Base-by-base conservation (phyloP, 2,888 invertebrate species). In the Ennomos erosarius region DNA sequence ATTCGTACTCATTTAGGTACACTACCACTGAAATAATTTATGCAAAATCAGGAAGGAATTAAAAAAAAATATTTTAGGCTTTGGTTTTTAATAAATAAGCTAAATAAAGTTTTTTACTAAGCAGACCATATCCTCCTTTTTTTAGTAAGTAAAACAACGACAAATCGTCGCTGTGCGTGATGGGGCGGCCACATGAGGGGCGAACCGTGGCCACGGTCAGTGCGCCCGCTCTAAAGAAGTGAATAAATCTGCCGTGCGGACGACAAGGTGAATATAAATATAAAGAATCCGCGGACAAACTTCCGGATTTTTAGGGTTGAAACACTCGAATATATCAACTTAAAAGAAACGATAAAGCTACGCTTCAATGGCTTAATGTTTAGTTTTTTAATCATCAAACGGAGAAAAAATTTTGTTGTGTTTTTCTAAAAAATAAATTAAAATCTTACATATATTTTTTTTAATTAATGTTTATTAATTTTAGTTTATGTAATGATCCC, bases 201-300 rank as follows among this genome's bases (percentile, higher is more conserved):
- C 68, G 76, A 70, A 8, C 71, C 74, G 78, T 69, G 76, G 87
- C 78, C 82, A 88, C 90, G 91, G 91, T 88, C 88, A 88, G 83
- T 90, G 90, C 87, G 82, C 84, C 64, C 86, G 87, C 77, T 91
- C 88, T 89, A 90, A 90, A 90, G 91, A 90, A 91, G 85, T 90
- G 90, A 90, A 92, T 92, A 92, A 91, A 92, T 92, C 91, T 91
- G 88, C 83, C 78, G 82, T 78, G 78, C 83, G 78, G 79, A 78
- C 88, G 90, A 90, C 90, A 90, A 91, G 90, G 91, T 92, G 91
- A 88, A 89, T 89, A 88, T 89, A 89, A 90, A 90, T 90, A 90
- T 90, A 91, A 89, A 88, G 90, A 91, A 87, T 89, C 87, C 87
- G 88, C 90, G 88, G 87, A 87, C 88, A 81, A 84, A 87, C 90